Base-by-base conservation (phyloP, 1,140 invertebrate genomes). In the Lordiphosa collinella region DNA sequence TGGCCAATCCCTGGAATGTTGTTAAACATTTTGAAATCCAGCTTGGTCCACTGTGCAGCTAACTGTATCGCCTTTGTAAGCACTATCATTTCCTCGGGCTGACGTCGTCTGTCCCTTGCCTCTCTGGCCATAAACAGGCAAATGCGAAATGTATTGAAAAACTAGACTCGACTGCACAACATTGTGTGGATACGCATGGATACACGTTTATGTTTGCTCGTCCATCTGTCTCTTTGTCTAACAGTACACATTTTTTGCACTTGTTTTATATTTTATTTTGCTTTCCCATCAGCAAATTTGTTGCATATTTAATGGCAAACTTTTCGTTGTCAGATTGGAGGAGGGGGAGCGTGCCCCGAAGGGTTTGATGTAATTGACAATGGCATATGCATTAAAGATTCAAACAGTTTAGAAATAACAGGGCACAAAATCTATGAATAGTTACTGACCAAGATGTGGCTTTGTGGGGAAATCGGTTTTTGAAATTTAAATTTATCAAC, bases 221-320 rank as follows among this genome's bases (percentile, higher is more conserved):
- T 51, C 25, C 9, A 14, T 8, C 22, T 41, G 52, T 49, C 52
- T 10, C 36, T 48, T 44, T 49, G 44, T 34, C 54, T 47, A 43
- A 41, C 56, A 60, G 34, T 57, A 53, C 25, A 50, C 49, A 41
- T 35, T 37, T n/a, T 52, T 12, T 35, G 14, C 14, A 18, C 36
- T 35, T 9, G 35, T 34, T 50, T 25, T 43, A 11, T 50, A 25
- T 44, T 44, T 44, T 31, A 44, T 44, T 44, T 44, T 44, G 41
- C 22, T 63, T 59, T 50, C 6, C 38, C 51, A 65, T 65, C 55
- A 51, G 35, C 38, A 47, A 60, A 68, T 69, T 65, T 59, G 61
- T 55, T 65, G 55, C 55, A 69, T 65, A 65, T 65, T 69, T 69
- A 47, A 69, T 69, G 61, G 22, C 36, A 32, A 60, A 65, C 54